Percentiles rank a stretch among this genome's conserved stretches.
Evolutionary conservation across 53 echinoderm and acorn worm genomes (phyloP).

Genomic region (Hippasteria phrygiana): DNA sequence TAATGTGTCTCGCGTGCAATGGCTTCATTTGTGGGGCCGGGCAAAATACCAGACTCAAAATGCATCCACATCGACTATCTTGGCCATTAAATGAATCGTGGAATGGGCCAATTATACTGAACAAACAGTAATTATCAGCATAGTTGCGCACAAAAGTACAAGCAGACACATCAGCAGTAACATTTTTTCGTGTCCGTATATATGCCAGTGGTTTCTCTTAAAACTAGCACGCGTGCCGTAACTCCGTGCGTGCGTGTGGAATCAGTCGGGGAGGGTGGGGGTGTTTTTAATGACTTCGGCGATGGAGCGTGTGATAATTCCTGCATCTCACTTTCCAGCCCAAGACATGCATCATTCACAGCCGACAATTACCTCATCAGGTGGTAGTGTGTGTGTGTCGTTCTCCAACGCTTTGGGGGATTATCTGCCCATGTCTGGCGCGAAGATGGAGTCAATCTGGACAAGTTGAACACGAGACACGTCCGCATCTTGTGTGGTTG

Average conservation of each 20-base stretch:
- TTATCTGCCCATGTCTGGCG: not conserved
- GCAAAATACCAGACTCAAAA: too few relatives aligned
- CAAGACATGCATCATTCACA: not conserved
- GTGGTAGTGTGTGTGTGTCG: not conserved
- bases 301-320: constrained; percentile 35
- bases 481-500: not conserved
- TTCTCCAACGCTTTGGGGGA: not conserved
- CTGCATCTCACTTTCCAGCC: not conserved
- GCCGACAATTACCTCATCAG: not conserved
- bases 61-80: too few relatives aligned
- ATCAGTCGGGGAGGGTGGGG: not conserved
- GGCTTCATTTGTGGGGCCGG: too few relatives aligned
- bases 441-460: not conserved
- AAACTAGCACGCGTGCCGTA: not conserved
- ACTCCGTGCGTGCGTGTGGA: not conserved
- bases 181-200: not conserved
- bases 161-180: not conserved
- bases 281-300: not conserved
- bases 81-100: not conserved
- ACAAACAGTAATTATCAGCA: constrained; percentile 25
- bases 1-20: too few relatives aligned
- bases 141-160: constrained; percentile 21
- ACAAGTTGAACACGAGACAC: not conserved
- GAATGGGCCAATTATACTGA: not conserved
- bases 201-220: not conserved